Evolutionary conservation across 2,797 vertebrate species (phyloP).

Genomic region (Danio tinwini): DNA sequence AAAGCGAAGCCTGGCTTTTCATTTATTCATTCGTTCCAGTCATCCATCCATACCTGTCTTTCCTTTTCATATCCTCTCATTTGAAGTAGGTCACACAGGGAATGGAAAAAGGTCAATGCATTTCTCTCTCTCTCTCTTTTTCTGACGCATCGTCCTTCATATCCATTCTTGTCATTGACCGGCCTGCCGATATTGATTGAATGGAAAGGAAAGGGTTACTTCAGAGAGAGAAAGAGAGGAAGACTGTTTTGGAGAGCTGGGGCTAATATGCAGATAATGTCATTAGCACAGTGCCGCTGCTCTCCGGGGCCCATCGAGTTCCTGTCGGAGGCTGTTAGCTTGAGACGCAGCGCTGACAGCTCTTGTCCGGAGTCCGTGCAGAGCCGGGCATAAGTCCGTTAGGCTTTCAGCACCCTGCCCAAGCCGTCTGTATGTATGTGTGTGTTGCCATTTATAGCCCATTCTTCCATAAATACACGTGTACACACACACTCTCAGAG

Average conservation of each 20-base stretch:
- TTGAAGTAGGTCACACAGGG: conserved; percentile 69
- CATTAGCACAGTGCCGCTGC: conserved; percentile 62
- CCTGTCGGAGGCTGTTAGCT: conserved; percentile 66
- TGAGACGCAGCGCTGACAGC: conserved; percentile 69
- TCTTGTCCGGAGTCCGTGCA: conserved; percentile 61
- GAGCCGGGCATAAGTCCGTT: conserved; percentile 54
- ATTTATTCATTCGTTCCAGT: conserved; percentile 60
- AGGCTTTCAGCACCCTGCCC: conserved; percentile 62
- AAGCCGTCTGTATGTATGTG: conserved; percentile 16
- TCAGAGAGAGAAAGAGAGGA: conserved; percentile 12
- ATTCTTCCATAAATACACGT: conserved; percentile 60
- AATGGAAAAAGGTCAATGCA: conserved; percentile 64
- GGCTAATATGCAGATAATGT: conserved; percentile 70
- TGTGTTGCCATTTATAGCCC: conserved; percentile 32
- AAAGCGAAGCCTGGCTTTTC: conserved; percentile 54
- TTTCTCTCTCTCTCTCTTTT: conserved; percentile 24
- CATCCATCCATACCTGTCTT: conserved; percentile 57
- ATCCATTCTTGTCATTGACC: conserved; percentile 36
- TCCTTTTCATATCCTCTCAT: conserved; percentile 62
- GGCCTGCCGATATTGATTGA: conserved; percentile 51
- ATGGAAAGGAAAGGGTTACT: conserved; percentile 37
- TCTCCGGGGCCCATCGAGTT: conserved; percentile 67
- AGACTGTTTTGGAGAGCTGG: conserved; percentile 59
- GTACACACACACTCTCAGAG: conserved; percentile 59
- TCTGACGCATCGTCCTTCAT: conserved; percentile 14